phyloP scores from a whole-genome alignment of 2,113 vertebrate genomes.

The rabbit (Oryctolagus cuniculus) region mOryCun1.1 NC_091438.1:22363501-22364000 shows the following conservation, averaged over 20 bases:
- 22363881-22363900: background rate
- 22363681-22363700: background rate
- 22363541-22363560: background rate
- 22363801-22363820: background rate
- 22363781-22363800: background rate
- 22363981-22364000: too few species aligned
- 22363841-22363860: background rate
- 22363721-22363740: background rate
- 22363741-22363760: background rate
- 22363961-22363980: too few species aligned
- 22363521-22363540: background rate
- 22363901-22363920: background rate
- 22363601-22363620: background rate
- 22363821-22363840: background rate
- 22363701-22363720: background rate
- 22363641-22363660: background rate
- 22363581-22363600: background rate
- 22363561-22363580: background rate
- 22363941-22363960: too few species aligned
- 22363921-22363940: background rate
- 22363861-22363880: background rate
- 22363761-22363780: background rate
- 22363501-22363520: background rate
- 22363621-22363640: background rate
- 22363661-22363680: background rate